Evolutionary conservation across 2,797 vertebrate species (phyloP), one percentile per base, ranked within the genome.

Genomic region (Anguilla obscura): DNA sequence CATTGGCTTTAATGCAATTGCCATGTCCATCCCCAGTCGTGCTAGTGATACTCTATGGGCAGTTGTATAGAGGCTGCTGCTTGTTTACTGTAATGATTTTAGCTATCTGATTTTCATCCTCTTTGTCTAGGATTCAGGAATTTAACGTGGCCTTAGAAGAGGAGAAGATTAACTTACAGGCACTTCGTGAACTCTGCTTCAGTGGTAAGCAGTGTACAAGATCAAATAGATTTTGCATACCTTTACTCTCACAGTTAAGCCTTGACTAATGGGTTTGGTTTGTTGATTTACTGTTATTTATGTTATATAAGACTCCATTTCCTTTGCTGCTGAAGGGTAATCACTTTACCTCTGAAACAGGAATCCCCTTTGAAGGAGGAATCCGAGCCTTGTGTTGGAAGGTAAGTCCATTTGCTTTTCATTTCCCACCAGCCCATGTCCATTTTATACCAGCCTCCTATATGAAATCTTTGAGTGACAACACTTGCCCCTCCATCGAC

Each of bases 301-400:
- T 83, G 3, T 86, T 45, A n/a, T 33, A 66, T 69, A 12, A 63
- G 8, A 86, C 33, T 85, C 7, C 9, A 60, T 85, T 33, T 86
- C 0, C 45, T 86, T 14, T 24, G 18, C 45, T 50, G 45, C 45
- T 66, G 7, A 86, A 45, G 33, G 45, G n/a, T 69, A 63, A 33
- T 12, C 5, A 24, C 18, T 27, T 33, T 66, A 9, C 58, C 36
- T 86, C 33, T 69, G 27, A 86, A 54, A n/a, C 94, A 99, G 98
- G 98, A 90, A 96, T 99, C 90, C 98, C 98, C 24, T 99, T 97
- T 93, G 98, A 99, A 94, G 97, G 97, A 85, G 98, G 98, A 86
- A 97, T 98, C 83, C 97, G 98, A 69, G 97, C 98, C 24, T 96
- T 98, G 80, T 99, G 98, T 93, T 99, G 98, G 98, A 99, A 99